Percentiles rank a stretch among this genome's conserved stretches.
phyloP scores from a whole-genome alignment of 2,888 invertebrate genomes.

The Pimpla rufipes region DNA sequence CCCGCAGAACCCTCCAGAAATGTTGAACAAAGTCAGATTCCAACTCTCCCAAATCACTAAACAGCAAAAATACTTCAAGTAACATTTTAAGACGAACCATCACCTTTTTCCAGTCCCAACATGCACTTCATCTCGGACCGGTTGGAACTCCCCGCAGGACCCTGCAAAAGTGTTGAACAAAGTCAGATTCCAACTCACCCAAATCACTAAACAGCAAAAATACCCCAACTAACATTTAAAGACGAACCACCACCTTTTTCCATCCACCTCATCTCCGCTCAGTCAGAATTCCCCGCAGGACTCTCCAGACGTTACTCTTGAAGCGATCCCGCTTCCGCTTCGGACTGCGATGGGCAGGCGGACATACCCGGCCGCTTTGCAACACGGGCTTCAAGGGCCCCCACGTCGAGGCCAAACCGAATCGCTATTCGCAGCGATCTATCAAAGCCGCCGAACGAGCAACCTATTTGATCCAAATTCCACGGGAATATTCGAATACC shows the following conservation, averaged over 20 bases:
- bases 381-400: neutral
- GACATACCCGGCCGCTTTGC: neutral
- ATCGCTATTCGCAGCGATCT: slow-evolving; percentile 75
- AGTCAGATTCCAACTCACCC: neutral
- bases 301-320: slow-evolving; percentile 15
- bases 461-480: slow-evolving; percentile 54
- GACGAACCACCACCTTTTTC: neutral
- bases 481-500: slow-evolving; percentile 57
- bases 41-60: too few species aligned
- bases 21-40: too few species aligned
- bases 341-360: neutral
- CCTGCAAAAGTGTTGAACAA: neutral
- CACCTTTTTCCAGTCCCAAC: too few species aligned
- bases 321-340: neutral
- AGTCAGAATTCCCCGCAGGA: slow-evolving; percentile 3
- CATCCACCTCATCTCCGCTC: neutral
- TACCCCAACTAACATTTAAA: neutral
- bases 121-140: too few species aligned
- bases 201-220: neutral
- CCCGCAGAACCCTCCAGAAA: too few species aligned
- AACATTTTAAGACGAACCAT: too few species aligned
- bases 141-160: too few species aligned
- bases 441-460: slow-evolving; percentile 43
- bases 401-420: slow-evolving; percentile 72
- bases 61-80: too few species aligned